Base-by-base conservation (phyloP, 2,888 invertebrate genomes). In the Anodontia alba region DNA sequence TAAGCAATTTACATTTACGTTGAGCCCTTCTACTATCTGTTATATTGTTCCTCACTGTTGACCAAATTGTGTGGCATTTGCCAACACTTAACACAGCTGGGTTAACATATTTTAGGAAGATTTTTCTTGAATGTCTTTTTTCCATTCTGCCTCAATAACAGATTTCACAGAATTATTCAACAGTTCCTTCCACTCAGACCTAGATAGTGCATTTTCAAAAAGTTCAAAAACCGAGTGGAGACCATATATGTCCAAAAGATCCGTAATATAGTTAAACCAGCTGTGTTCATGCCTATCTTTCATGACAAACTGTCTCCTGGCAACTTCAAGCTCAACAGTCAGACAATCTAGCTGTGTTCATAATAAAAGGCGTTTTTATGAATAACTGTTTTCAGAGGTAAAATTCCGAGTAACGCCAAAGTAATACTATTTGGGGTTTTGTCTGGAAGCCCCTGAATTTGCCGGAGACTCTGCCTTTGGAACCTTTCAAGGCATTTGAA, bases 371-470 rank as follows among this genome's bases (percentile, higher is more conserved):
- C 36, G 42, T 73, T 73, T 73, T 62, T 73, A 36, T 73, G 36
- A 10, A 54, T 23, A 49, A 67, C 29, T 43, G 36, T 26, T 20
- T 26, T 26, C 10, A 43, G 8, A 66, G 72, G 72, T 38, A 36
- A 57, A 51, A n/a, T n/a, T n/a, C n/a, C n/a, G n/a, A n/a, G n/a
- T n/a, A n/a, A n/a, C n/a, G n/a, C n/a, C n/a, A n/a, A n/a, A n/a
- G n/a, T n/a, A n/a, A n/a, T n/a, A n/a, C n/a, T n/a, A n/a, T n/a
- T n/a, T n/a, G n/a, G n/a, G 10, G 72, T 54, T 57, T 54, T 72
- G 36, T 72, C 72, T n/a, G 72, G 36, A n/a, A 72, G 57, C 15
- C 54, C 36, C 36, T 72, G 54, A 12, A 72, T 54, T 31, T 72
- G 72, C 23, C 36, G 7, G n/a, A 72, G 31, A 23, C 36, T 36